Conservation (phyloP, 2,113 vertebrate genomes). For the Pholis gunnellus region DNA sequence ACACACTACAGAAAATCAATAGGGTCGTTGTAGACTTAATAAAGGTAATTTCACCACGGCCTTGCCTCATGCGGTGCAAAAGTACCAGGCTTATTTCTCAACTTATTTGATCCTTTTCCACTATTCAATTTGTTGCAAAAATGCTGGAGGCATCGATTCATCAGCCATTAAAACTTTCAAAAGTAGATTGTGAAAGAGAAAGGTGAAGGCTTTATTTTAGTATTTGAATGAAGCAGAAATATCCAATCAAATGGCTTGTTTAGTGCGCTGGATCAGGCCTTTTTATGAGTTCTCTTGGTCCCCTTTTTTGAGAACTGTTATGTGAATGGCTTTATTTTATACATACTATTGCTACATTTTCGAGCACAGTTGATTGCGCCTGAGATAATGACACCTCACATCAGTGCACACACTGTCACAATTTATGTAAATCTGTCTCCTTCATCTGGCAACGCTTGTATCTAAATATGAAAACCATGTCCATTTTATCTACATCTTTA, state of each 20-base stretch:
- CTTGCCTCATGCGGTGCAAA: conserved; percentile 15
- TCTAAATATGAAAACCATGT: background rate
- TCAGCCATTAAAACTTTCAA: conserved; percentile 45
- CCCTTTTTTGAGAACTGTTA: conserved; percentile 5
- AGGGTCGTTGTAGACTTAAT: conserved; percentile 69
- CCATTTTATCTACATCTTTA: conserved; percentile 7
- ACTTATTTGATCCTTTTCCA: conserved; percentile 23
- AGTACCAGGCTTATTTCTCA: conserved; percentile 22
- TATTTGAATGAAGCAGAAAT: conserved; percentile 35
- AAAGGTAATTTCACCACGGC: conserved; percentile 63
- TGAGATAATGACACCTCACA: conserved; percentile 36
- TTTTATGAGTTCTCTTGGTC: background rate
- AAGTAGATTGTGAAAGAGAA: conserved; percentile 36
- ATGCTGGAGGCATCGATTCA: conserved; percentile 30
- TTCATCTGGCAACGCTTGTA: background rate
- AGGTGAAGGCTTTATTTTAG: conserved; percentile 28
- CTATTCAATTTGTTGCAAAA: conserved; percentile 36
- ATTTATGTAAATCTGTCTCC: conserved; percentile 35
- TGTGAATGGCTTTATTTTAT: conserved; percentile 12
- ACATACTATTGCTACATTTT: background rate
- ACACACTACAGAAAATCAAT: conserved; percentile 67
- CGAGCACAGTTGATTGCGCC: conserved; percentile 26
- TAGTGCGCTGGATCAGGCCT: background rate
- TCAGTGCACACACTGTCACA: conserved; percentile 18
- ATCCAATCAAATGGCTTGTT: conserved; percentile 31